Base-by-base conservation (phyloP, 1,140 invertebrate genomes). In the Diprion similis region DNA sequence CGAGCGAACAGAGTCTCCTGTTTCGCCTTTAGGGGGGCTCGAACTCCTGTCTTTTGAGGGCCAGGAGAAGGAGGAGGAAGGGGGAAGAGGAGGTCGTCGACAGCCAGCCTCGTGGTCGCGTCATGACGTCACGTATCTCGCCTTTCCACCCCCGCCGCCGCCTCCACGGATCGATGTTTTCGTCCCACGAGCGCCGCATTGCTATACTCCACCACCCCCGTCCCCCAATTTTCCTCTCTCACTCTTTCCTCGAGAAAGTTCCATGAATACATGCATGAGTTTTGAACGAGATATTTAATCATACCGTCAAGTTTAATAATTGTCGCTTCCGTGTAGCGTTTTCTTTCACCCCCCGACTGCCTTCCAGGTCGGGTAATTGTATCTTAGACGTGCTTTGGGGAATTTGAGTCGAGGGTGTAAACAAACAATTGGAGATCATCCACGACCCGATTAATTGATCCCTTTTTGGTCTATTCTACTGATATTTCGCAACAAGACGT, bases 251-350 rank as follows among this genome's bases (percentile, higher is more conserved):
- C 13, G 11, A 18, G 17, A 68, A 18, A 19, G 66, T 68, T 68
- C 19, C 66, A 68, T 68, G 66, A 68, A 68, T 24, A 68, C 66
- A 68, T 68, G 37, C 15, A 68, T 68, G 66, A 68, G 51, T 45
- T 45, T 18, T 19, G 19, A 19, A 68, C 18, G 8, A 68, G 66
- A 68, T 68, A 68, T 68, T 68, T 68, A 68, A 68, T 68, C 19
- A 68, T 19, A 68, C 66, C 59, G 59, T 64, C 59, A 64, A 64
- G 59, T 64, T 64, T 18, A 64, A 64, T 64, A 64, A 64, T 64
- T 64, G 59, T 64, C 59, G 3, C 59, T 64, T 64, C 59, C 59
- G 13, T 37, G 24, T 37, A 37, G 24, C 24, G 24, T 37, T 37
- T 37, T 37, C 24, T 37, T 37, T 37, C 24, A 37, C 24, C 24